A percentile compares a stretch with the other conserved stretches of the same genome.
These are phyloP conservation scores for Tiliqua scincoides DNA, from an alignment of 2,113 vertebrate species.

Conservation along the genomic window DNA sequence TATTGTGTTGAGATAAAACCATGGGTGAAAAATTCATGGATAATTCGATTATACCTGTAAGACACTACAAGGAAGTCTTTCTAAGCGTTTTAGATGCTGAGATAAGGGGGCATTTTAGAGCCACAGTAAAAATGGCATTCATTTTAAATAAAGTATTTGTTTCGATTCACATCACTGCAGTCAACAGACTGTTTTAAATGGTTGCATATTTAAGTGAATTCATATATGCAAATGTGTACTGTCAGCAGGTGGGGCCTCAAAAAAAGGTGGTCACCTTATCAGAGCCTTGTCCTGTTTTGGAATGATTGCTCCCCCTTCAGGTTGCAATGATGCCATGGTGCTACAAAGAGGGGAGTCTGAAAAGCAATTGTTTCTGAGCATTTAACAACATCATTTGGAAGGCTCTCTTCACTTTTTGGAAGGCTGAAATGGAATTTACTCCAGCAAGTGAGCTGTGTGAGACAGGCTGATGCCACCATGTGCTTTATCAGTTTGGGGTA, in stretches of 20 bases:
- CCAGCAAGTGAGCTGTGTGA: neutral
- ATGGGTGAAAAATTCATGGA: too few species aligned
- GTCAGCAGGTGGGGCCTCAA: neutral
- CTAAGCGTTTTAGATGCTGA: neutral
- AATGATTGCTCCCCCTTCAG: neutral
- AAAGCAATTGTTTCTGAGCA: neutral
- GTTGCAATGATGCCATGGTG: neutral
- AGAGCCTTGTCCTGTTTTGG: neutral
- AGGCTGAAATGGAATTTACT: neutral
- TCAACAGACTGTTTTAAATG: neutral
- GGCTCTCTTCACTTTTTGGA: neutral
- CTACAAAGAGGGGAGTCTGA: neutral
- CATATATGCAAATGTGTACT: neutral
- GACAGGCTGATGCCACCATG: neutral
- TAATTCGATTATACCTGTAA: too few species aligned
- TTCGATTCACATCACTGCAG: neutral
- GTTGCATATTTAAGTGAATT: neutral
- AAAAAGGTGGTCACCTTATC: neutral
- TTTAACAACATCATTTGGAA: neutral
- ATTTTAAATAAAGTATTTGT: neutral
- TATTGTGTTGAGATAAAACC: too few species aligned
- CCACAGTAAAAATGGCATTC: neutral
- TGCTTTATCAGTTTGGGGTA: neutral
- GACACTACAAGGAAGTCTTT: neutral
- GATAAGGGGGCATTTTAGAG: neutral